Conservation (phyloP, 2,888 invertebrate genomes). For the Lasioglossum marginatum region DNA sequence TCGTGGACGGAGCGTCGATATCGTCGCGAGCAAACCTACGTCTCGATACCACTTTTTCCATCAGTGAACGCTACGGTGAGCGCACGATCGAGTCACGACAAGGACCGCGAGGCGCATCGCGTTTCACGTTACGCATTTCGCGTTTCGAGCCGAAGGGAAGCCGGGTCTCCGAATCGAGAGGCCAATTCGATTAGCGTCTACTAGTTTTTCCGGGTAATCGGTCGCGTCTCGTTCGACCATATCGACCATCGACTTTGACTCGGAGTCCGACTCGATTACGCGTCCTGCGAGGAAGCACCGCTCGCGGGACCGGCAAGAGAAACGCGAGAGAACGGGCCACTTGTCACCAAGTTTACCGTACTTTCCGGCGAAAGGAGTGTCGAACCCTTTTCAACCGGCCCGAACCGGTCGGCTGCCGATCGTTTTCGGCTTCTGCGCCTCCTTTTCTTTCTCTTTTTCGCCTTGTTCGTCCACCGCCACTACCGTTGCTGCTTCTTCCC, state of each 20-base stretch:
- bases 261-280: not conserved
- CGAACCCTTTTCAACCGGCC: slow-evolving; percentile 70
- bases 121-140: not conserved
- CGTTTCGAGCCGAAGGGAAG: not conserved
- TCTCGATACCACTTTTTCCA: slow-evolving; percentile 30
- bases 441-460: slow-evolving; percentile 36
- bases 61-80: not conserved
- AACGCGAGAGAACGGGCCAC: slow-evolving; percentile 56
- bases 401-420: slow-evolving; percentile 66
- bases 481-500: slow-evolving; percentile 62
- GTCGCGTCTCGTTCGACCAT: not conserved
- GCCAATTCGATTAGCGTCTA: slow-evolving; percentile 31
- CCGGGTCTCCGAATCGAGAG: slow-evolving; percentile 38
- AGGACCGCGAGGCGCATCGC: not conserved
- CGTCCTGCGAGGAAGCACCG: not conserved
- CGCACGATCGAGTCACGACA: not conserved
- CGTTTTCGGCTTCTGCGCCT: slow-evolving; percentile 57
- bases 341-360: slow-evolving; percentile 62
- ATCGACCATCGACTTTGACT: not conserved
- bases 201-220: slow-evolving; percentile 43
- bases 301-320: slow-evolving; percentile 32
- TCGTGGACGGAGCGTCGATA: slow-evolving; percentile 25
- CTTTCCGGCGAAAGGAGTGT: slow-evolving; percentile 64
- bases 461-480: slow-evolving; percentile 43
- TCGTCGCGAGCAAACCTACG: slow-evolving; percentile 19